Base-by-base conservation (phyloP, 1,140 invertebrate genomes). In the Lepidostoma basale region DNA sequence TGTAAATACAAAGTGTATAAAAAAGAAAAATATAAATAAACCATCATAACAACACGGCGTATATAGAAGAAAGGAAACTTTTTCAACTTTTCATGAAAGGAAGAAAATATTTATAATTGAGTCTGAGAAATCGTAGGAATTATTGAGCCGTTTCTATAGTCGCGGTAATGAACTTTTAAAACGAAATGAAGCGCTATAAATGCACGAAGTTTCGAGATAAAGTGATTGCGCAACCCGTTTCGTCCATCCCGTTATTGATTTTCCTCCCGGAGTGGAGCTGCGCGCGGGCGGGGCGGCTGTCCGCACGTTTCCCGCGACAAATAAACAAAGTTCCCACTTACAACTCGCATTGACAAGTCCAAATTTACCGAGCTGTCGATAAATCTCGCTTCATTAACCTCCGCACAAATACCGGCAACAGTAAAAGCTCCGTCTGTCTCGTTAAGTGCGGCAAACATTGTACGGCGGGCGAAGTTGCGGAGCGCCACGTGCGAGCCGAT, bases 221-320 rank as follows among this genome's bases (percentile, higher is more conserved):
- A 23, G 26, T 42, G 67, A 6, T 54, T 62, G 69, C 69, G 69
- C 69, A 70, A 60, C 47, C 10, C 52, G 39, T 45, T 39, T 62
- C 4, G 58, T 62, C 56, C 63, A 70, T 70, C 63, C 36, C 45
- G 42, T 49, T 70, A 70, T 70, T 62, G 69, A 70, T 70, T 70
- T 70, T 62, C 52, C 40, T 30, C 0, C 60, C 16, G 10, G 20
- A 36, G 23, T n/a, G 26, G 30, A 23, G 3, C 22, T 9, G 45
- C 40, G 59, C 4, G 9, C 40, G 59, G 23, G 23, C n/a, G 22
- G 20, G 10, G 23, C n/a, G 42, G 20, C 23, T 18, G 59, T 16
- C 18, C 39, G 39, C 36, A 3, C n/a, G n/a, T 9, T 28, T 62
- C 36, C 30, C 52, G 28, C 52, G 30, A 33, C 52, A 56, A 56